Evolutionary conservation across 1,140 invertebrate species (phyloP), one percentile per base, ranked within the genome.

Genomic region (Aporrectodea caliginosa): DNA sequence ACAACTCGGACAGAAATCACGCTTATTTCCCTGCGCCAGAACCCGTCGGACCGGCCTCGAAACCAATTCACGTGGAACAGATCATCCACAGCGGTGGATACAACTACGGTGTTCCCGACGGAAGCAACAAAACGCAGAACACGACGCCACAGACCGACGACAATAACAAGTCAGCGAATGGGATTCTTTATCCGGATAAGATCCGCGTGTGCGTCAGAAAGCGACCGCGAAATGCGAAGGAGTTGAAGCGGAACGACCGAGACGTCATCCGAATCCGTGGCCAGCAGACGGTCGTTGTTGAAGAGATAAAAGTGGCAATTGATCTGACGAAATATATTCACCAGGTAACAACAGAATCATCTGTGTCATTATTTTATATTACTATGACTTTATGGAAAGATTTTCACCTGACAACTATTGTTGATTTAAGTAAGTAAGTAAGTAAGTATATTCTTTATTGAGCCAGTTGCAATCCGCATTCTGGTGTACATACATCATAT

Each of bases 181-280:
- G 35, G 58, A 16, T 16, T n/a, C 12, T 29, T 14, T 33, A 58
- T 30, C 31, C 69, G 30, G 85, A 86, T 12, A 83, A 81, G 78
- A 99, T 99, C 83, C 96, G 94, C 14, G 98, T 99, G 1, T 98
- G 97, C 88, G 96, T 99, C 1, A 89, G 97, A 82, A 99, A 99
- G 89, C 90, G 97, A 79, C 97, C 97, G 31, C 88, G 98, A 34
- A 98, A 96, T 86, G 95, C 94, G 84, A 96, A 95, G 89, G 91
- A 88, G 82, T 77, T 83, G 31, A 85, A 83, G 43, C 77, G 70
- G 73, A 82, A 81, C n/a, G 96, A 98, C 89, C 93, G 97, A 70
- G 96, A 99, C 86, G 96, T 99, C 34, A 94, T 99, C 77, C 95
- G 93, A 79, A 94, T 98, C 80, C 94, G 95, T 6, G 94, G 93